These are phyloP conservation scores for Drosophila mimetica DNA, from an alignment of 2,888 invertebrate species.

Conservation along the genomic window DNA sequence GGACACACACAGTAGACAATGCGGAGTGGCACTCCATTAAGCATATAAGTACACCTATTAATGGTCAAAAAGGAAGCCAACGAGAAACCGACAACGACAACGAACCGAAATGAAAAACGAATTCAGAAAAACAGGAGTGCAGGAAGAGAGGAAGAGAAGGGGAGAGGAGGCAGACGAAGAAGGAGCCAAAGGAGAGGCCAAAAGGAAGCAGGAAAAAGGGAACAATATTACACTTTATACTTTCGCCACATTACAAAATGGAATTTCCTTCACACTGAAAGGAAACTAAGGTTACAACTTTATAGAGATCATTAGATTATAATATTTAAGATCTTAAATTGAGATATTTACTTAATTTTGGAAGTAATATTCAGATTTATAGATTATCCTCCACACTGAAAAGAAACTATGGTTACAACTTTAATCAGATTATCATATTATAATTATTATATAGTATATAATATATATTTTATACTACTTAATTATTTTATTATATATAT, in stretches of 20 bases:
- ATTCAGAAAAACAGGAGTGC: slow-evolving; percentile 55
- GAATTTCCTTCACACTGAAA: slow-evolving; percentile 49
- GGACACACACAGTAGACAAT: slow-evolving; percentile 45
- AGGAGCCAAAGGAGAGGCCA: background rate
- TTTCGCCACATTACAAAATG: slow-evolving; percentile 79
- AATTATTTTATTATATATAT: too few relatives aligned
- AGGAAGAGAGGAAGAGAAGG: background rate
- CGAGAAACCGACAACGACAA: slow-evolving; percentile 42
- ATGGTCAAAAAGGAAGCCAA: slow-evolving; percentile 76
- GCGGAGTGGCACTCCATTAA: slow-evolving; percentile 79
- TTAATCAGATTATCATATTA: too few relatives aligned
- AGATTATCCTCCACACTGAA: too few relatives aligned
- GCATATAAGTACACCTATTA: slow-evolving; percentile 80
- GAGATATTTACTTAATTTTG: too few relatives aligned
- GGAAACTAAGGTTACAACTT: too few relatives aligned
- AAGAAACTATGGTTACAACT: too few relatives aligned
- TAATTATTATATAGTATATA: too few relatives aligned
- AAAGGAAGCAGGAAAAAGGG: slow-evolving; percentile 35
- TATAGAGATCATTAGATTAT: too few relatives aligned
- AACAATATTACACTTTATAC: slow-evolving; percentile 78
- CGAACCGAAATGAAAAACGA: slow-evolving; percentile 55
- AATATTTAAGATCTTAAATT: too few relatives aligned
- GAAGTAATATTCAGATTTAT: too few relatives aligned
- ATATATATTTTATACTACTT: too few relatives aligned
- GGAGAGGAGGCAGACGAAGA: background rate